These are phyloP conservation scores for Lerema accius DNA, from an alignment of 1,140 invertebrate species.

Conservation along the genomic window DNA sequence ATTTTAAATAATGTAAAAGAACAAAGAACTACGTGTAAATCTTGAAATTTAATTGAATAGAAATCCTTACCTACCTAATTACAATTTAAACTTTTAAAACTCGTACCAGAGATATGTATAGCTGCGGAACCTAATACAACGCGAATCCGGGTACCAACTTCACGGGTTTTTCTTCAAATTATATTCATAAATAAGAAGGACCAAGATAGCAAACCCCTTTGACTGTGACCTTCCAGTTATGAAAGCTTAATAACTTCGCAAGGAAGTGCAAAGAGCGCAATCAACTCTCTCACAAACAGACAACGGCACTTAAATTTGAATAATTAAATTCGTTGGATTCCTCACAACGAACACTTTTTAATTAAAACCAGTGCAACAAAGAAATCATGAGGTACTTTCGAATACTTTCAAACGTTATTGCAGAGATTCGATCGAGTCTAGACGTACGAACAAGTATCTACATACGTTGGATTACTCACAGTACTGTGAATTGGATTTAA, in stretches of 20 bases:
- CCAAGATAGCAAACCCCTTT: neutral
- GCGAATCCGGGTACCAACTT: neutral
- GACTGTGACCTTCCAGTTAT: neutral
- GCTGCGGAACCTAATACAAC: neutral
- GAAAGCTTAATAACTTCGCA: neutral
- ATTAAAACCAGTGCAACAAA: constrained; percentile 24
- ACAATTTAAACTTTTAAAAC: no score
- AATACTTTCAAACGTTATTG: neutral
- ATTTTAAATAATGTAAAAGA: no score
- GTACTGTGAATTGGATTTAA: no score
- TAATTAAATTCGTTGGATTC: constrained; percentile 37
- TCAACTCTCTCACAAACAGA: neutral
- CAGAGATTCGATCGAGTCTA: neutral
- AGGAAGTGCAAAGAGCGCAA: constrained; percentile 1
- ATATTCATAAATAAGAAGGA: neutral
- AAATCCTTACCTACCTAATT: no score
- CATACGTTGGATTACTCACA: no score
- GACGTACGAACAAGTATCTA: no score
- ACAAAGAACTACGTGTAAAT: no score
- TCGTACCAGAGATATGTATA: no score
- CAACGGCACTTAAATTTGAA: constrained; percentile 31
- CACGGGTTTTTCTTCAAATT: neutral
- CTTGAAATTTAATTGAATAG: no score
- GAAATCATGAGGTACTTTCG: constrained; percentile 4
- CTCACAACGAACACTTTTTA: constrained; percentile 32